Percentiles rank a stretch among this genome's conserved stretches.
Conservation (phyloP, 2,888 invertebrate genomes). For the Drosophila austrosaltans region DNA sequence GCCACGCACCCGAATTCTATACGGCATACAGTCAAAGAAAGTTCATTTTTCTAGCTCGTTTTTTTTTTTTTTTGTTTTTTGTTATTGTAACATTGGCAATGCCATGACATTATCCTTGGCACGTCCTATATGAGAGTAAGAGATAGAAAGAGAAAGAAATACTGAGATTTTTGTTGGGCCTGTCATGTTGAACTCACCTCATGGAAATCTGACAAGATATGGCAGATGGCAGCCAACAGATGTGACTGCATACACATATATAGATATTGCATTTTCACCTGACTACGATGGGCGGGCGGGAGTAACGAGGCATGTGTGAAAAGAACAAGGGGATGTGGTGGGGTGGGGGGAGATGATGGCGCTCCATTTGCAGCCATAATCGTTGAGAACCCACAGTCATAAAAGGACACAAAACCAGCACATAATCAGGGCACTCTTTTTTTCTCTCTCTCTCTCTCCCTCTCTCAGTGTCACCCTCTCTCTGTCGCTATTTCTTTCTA, state of each 20-base stretch:
- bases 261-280: constrained; percentile 51
- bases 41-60: background rate
- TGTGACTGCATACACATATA: constrained; percentile 36
- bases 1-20: background rate
- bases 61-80: constrained; percentile 10
- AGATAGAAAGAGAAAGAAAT: background rate
- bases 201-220: constrained; percentile 69
- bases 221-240: constrained; percentile 56
- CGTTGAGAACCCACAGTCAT: constrained; percentile 56
- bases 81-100: constrained; percentile 33
- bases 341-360: background rate
- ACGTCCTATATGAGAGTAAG: constrained; percentile 49
- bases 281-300: background rate
- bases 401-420: constrained; percentile 66
- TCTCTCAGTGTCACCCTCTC: background rate
- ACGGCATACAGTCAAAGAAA: constrained; percentile 3
- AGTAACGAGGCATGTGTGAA: background rate
- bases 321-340: background rate
- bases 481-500: constrained; percentile 1
- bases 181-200: constrained; percentile 64
- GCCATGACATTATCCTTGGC: constrained; percentile 69
- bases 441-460: background rate
- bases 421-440: constrained; percentile 48
- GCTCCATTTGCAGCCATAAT: constrained; percentile 56
- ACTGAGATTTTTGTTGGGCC: constrained; percentile 33